phyloP scores from a whole-genome alignment of 2,888 invertebrate species.

The Isoperla grammatica region DNA sequence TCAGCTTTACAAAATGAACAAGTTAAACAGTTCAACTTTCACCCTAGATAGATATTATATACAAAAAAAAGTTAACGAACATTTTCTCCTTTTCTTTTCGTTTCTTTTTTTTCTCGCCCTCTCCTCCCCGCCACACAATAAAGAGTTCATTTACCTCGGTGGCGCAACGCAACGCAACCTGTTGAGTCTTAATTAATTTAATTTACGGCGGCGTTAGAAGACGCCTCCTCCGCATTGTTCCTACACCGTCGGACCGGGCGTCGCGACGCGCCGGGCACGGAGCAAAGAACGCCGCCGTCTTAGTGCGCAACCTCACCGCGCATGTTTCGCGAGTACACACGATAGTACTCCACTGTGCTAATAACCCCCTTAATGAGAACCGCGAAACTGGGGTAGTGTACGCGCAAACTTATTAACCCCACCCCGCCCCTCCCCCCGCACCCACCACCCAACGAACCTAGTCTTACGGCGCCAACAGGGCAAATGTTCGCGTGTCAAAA shows the following conservation, averaged over 20 bases:
- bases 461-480: no score
- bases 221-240: slow-evolving; percentile 13
- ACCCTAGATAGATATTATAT: not conserved
- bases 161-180: no score
- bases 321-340: no score
- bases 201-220: slow-evolving; percentile 19
- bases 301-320: no score
- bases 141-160: not conserved
- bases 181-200: slow-evolving; percentile 27
- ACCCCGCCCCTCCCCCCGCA: no score
- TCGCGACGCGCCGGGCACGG: no score
- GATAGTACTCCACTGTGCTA: slow-evolving; percentile 14
- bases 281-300: no score
- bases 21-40: slow-evolving; percentile 5
- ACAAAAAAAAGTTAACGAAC: slow-evolving; percentile 15
- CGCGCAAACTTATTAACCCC: slow-evolving; percentile 8
- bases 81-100: not conserved
- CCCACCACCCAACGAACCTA: no score
- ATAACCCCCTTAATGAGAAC: slow-evolving; percentile 14
- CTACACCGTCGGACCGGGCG: slow-evolving; percentile 1
- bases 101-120: not conserved
- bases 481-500: no score
- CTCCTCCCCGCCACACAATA: not conserved
- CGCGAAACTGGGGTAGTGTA: not conserved
- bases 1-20: slow-evolving; percentile 1